phyloP scores from a whole-genome alignment of 2,113 vertebrate genomes.

The Anarrhichthys ocellatus region DNA sequence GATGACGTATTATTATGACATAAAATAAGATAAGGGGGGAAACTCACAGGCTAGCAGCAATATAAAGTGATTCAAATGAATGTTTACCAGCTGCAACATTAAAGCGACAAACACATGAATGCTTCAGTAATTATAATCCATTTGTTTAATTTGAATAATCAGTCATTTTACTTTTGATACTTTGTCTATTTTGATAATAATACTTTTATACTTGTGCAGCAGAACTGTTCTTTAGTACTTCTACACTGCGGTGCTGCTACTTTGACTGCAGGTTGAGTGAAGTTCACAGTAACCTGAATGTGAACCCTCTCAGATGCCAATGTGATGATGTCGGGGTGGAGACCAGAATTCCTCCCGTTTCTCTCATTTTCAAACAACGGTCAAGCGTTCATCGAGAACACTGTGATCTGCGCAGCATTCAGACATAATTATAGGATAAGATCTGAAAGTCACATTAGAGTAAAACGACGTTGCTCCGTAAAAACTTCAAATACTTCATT shows the following conservation, averaged over 20 bases:
- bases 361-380: neutral
- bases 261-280: neutral
- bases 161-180: too few species aligned
- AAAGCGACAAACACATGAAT: neutral
- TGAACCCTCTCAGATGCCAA: constrained; percentile 14
- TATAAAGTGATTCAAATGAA: neutral
- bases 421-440: neutral
- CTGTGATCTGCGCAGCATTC: neutral
- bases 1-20: neutral
- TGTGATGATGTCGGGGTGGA: neutral
- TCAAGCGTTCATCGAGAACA: neutral
- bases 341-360: neutral
- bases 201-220: neutral
- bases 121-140: neutral
- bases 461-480: neutral
- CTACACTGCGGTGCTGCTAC: neutral
- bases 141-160: too few species aligned
- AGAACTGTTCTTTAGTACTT: neutral
- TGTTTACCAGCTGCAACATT: neutral
- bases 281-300: neutral
- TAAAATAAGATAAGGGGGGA: neutral
- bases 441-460: constrained; percentile 2
- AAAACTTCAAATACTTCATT: neutral
- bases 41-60: neutral
- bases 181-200: neutral